Conservation (phyloP, 2,888 invertebrate species). For the Platynereis dumerilii region DNA sequence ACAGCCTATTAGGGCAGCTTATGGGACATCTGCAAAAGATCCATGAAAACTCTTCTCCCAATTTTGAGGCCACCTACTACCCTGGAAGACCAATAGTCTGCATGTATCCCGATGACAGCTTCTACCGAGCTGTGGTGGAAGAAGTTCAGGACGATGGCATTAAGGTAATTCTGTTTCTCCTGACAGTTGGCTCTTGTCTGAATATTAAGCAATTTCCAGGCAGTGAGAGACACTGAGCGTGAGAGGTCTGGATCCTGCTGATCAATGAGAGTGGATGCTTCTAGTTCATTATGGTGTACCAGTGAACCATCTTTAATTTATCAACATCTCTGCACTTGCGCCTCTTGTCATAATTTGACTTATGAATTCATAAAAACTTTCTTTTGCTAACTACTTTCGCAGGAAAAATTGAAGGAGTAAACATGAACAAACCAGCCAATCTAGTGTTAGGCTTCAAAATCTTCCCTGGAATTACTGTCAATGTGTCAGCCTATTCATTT, state of each 20-base stretch:
- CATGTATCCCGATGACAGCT: slow-evolving; percentile 70
- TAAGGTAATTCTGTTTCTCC: slow-evolving; percentile 6
- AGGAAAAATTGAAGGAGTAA: too few species aligned
- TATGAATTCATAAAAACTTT: too few species aligned
- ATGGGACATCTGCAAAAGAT: slow-evolving; percentile 66
- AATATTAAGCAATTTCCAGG: neutral
- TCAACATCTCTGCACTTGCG: too few species aligned
- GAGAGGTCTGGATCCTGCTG: neutral
- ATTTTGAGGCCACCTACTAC: slow-evolving; percentile 67
- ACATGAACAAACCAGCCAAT: too few species aligned
- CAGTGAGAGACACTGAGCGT: too few species aligned
- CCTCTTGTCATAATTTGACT: too few species aligned
- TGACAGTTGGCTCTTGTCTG: neutral
- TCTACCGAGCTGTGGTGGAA: slow-evolving; percentile 73
- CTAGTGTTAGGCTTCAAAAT: too few species aligned
- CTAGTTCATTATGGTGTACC: too few species aligned
- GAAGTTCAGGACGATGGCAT: slow-evolving; percentile 52
- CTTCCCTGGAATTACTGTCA: too few species aligned
- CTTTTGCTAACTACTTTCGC: too few species aligned
- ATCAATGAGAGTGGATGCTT: neutral
- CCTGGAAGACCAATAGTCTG: slow-evolving; percentile 74
- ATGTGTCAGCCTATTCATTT: too few species aligned
- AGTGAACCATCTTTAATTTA: too few species aligned
- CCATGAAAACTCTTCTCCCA: slow-evolving; percentile 65
- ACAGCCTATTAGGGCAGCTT: slow-evolving; percentile 65